Evolutionary conservation across 1,140 invertebrate genomes (phyloP).

Genomic region (Pseudomyrmex pallidus): DNA sequence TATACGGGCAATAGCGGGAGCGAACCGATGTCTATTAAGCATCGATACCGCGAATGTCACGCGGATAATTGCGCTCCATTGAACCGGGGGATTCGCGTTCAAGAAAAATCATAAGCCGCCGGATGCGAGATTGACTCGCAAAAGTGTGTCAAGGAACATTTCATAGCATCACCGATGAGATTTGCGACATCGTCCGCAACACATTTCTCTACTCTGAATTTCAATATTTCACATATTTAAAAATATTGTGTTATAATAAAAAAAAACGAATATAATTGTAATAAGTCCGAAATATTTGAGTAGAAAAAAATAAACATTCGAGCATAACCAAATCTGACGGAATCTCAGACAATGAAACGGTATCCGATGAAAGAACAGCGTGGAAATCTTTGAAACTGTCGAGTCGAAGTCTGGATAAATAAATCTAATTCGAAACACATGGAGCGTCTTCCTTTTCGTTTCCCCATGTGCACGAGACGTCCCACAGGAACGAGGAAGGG

Average conservation of each 20-base stretch:
- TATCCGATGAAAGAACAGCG: conserved; percentile 13
- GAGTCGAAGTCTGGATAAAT: conserved; percentile 23
- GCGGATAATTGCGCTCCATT: not conserved
- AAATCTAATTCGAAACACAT: conserved; percentile 36
- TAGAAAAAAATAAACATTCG: not conserved
- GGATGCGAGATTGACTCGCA: too few relatives aligned
- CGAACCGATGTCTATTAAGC: not conserved
- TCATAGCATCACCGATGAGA: too few relatives aligned
- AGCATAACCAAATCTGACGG: not conserved
- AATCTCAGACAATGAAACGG: conserved; percentile 13
- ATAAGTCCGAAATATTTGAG: not conserved
- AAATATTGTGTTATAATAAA: too few relatives aligned
- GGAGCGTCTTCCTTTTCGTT: conserved; percentile 27
- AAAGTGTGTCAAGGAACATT: too few relatives aligned
- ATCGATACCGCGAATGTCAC: not conserved
- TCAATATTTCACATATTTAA: too few relatives aligned
- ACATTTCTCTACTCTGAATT: too few relatives aligned
- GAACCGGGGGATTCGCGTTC: not conserved
- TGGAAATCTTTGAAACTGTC: not conserved
- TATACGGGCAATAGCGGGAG: not conserved
- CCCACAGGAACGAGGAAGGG: not conserved
- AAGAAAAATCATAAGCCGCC: not conserved
- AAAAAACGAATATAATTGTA: not conserved
- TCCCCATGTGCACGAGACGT: not conserved
- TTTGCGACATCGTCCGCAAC: too few relatives aligned